phyloP scores from a whole-genome alignment of 2,113 vertebrate genomes.

The Neoarius graeffei region DNA sequence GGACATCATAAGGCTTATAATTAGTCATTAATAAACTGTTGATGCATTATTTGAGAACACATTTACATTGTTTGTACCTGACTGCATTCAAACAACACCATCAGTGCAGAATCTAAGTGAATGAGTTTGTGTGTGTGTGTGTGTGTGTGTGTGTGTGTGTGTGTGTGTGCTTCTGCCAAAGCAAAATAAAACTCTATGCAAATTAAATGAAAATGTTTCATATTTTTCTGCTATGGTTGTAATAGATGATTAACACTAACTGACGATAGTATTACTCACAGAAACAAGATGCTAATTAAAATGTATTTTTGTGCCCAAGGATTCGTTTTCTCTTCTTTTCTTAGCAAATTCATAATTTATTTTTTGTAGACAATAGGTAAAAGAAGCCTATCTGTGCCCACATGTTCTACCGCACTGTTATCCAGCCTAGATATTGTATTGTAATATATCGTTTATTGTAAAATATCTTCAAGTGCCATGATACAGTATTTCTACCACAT shows the following conservation, averaged over 20 bases:
- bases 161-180: background rate
- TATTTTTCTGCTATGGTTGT: background rate
- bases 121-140: background rate
- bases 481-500: background rate
- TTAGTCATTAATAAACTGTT: background rate
- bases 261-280: background rate
- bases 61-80: background rate
- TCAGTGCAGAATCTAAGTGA: background rate
- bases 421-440: background rate
- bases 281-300: background rate
- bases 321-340: background rate
- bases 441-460: background rate
- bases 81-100: background rate
- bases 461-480: background rate
- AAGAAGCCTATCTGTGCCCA: background rate
- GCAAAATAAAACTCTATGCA: background rate
- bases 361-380: background rate
- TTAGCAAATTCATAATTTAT: background rate
- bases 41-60: background rate
- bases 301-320: background rate
- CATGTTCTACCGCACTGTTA: background rate
- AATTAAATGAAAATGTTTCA: background rate
- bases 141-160: background rate
- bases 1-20: background rate
- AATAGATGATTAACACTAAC: background rate